Evolutionary conservation across 2,888 invertebrate species (phyloP), one percentile per base, ranked within the genome.

Genomic region (Pseudococcus longispinus): DNA sequence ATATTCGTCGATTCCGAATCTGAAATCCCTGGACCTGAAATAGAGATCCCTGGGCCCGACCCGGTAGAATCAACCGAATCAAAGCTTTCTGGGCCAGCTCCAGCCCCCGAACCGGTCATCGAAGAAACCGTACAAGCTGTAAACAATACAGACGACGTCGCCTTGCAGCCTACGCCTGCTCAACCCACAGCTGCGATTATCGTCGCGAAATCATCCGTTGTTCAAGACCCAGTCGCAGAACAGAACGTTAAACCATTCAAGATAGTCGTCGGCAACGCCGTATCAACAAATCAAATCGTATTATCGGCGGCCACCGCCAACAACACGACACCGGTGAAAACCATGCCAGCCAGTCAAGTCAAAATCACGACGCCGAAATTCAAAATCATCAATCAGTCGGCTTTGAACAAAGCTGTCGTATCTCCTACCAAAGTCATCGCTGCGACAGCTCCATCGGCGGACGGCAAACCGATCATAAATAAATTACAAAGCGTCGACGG

Each of bases 401-500:
- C 3, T 13, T 15, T 83, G 23, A 46, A 44, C 18, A 70, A 85
- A 42, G 42, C 15, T 42, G 65, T 37, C 20, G 23, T 2, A 23
- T 46, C 83, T 5, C 60, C 20, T 26, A 51, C 84, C 29, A 32
- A 51, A 55, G 60, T n/a, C 0, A 29, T 83, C 83, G 83, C 55
- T 46, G n/a, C 26, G 5, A 83, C 46, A 18, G 26, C 26, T 18
- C 9, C 29, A 18, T 51, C 84, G 8, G 42, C 42, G 3, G 83
- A 29, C n/a, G 74, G 15, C 18, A 74, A 83, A 29, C 42, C 55
- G 2, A 55, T 83, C 1, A 26, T 51, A 15, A 84, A 20, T 11
- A 84, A 55, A 11, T 2, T 84, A 11, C 55, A 37, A 65, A 70
- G 32, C 20, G 65, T 60, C 70, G 65, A 65, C n/a, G 84, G 84